These are phyloP conservation scores for Oasisia sp. DNA, from an alignment of 2,888 invertebrate genomes.

Conservation along the genomic window DNA sequence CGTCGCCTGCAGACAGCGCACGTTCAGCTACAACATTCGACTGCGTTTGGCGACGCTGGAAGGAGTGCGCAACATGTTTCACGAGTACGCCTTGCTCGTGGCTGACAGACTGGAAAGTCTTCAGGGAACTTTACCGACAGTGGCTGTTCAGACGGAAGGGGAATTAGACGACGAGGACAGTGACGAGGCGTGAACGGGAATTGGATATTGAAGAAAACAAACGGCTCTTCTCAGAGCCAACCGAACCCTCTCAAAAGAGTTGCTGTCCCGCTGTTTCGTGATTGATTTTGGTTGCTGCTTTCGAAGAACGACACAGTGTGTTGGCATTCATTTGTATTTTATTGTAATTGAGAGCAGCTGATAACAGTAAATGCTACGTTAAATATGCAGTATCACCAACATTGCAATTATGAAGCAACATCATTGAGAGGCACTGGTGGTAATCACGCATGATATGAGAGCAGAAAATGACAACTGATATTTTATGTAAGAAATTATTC, in stretches of 20 bases:
- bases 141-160: background rate
- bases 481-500: background rate
- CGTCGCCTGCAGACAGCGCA: slow-evolving; percentile 44
- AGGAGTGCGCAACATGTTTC: slow-evolving; percentile 51
- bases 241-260: background rate
- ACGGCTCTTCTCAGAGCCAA: slow-evolving; percentile 17
- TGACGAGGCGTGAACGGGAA: background rate
- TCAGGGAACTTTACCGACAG: slow-evolving; percentile 23
- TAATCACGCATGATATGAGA: background rate
- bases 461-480: background rate
- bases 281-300: background rate
- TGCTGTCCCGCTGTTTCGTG: background rate
- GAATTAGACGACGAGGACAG: background rate
- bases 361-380: too few species aligned
- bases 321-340: too few species aligned
- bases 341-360: too few species aligned
- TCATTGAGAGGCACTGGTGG: background rate
- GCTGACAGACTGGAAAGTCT: slow-evolving; percentile 45
- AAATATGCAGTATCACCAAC: background rate
- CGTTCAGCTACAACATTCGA: slow-evolving; percentile 48
- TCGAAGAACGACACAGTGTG: background rate
- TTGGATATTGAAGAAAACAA: background rate
- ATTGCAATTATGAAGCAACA: background rate
- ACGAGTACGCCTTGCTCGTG: slow-evolving; percentile 47
- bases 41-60: slow-evolving; percentile 49